Evolutionary conservation across 2,797 vertebrate genomes (phyloP).

Genomic region (Epinephelus malabaricus): DNA sequence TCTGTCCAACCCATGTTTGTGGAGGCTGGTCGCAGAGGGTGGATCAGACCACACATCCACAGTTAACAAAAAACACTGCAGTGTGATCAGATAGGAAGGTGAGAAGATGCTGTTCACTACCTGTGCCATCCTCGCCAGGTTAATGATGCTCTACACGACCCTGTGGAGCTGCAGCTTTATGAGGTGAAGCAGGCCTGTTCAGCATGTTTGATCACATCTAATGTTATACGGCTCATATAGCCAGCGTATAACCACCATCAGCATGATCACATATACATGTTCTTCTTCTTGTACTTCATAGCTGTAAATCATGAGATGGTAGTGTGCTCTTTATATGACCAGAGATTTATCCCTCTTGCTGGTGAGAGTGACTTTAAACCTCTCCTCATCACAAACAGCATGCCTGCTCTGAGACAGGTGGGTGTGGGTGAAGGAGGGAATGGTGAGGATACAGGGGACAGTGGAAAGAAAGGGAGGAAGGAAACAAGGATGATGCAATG

Average conservation of each 20-base stretch:
- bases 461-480: neutral
- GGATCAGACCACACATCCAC: neutral
- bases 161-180: constrained; percentile 23
- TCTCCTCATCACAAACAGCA: neutral
- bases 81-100: neutral
- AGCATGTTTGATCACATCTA: neutral
- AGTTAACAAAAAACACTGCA: neutral
- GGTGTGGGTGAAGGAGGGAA: neutral
- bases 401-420: neutral
- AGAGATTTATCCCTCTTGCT: neutral
- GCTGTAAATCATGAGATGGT: constrained; percentile 15
- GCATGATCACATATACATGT: neutral
- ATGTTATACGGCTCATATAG: constrained; percentile 5
- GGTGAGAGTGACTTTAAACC: constrained; percentile 9
- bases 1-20: constrained; percentile 3
- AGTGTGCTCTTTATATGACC: neutral
- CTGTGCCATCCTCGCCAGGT: neutral
- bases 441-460: neutral
- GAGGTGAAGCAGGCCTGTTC: constrained; percentile 3
- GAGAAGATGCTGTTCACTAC: neutral
- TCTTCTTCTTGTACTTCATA: neutral
- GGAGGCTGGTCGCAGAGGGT: constrained; percentile 6
- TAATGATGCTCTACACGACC: constrained; percentile 18
- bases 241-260: constrained; percentile 8
- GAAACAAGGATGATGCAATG: constrained; percentile 14